phyloP scores from a whole-genome alignment of 2,888 invertebrate species.

The Ophion obscuratus region DNA sequence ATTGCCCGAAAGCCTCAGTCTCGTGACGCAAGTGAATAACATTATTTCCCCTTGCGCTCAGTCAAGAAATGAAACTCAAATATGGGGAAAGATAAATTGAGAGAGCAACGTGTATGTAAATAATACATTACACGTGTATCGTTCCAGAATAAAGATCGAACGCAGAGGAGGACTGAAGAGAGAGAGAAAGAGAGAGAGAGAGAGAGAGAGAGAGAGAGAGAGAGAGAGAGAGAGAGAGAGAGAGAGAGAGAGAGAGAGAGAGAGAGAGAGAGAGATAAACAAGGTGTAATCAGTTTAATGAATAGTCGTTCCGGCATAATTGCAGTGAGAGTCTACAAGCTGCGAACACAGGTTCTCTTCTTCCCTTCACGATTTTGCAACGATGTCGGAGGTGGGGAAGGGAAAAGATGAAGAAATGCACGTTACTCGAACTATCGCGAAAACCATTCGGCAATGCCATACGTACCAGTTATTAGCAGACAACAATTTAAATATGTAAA shows the following conservation, averaged over 20 bases:
- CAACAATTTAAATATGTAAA: neutral
- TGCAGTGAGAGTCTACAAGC: slow-evolving; percentile 74
- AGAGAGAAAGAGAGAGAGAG: slow-evolving; percentile 38
- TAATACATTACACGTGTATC: slow-evolving; percentile 12
- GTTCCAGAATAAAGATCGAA: slow-evolving; percentile 28
- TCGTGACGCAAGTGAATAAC: neutral
- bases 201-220: slow-evolving; percentile 14
- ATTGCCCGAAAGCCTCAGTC: neutral
- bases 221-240: slow-evolving; percentile 21
- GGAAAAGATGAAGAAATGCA: slow-evolving; percentile 8
- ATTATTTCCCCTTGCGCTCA: neutral
- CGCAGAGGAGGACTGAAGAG: neutral
- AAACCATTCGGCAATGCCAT: slow-evolving; percentile 16
- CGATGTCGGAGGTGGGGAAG: slow-evolving; percentile 23
- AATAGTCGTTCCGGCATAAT: slow-evolving; percentile 81
- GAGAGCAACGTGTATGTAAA: neutral
- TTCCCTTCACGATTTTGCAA: slow-evolving; percentile 30
- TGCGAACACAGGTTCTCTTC: slow-evolving; percentile 23
- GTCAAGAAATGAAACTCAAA: neutral
- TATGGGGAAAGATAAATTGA: neutral
- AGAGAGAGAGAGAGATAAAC: slow-evolving; percentile 62
- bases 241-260: slow-evolving; percentile 33
- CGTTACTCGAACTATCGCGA: slow-evolving; percentile 1
- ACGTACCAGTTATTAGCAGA: slow-evolving; percentile 5
- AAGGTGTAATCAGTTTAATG: slow-evolving; percentile 83